phyloP scores from a whole-genome alignment of 1,140 invertebrate species.

The Homalodisca vitripennis region DNA sequence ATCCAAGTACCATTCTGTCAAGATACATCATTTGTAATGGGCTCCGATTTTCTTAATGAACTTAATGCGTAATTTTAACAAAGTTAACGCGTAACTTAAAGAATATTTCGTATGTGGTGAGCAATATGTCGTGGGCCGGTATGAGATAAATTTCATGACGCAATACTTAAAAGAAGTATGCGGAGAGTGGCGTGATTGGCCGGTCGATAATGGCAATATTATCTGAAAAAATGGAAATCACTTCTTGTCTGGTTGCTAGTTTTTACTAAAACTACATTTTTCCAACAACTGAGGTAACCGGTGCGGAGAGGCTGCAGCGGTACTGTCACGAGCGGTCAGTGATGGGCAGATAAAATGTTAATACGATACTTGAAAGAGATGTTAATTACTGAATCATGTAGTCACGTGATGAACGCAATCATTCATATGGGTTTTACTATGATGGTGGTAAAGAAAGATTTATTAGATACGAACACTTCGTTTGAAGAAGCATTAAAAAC shows the following conservation, averaged over 20 bases:
- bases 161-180: not conserved
- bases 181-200: not conserved
- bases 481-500: too few species aligned
- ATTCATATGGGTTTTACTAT: too few species aligned
- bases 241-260: not conserved
- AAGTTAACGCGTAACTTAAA: too few species aligned
- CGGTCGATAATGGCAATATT: slow-evolving; percentile 21
- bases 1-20: too few species aligned
- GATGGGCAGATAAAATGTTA: slow-evolving; percentile 8
- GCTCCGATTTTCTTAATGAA: too few species aligned
- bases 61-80: too few species aligned
- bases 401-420: too few species aligned
- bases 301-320: too few species aligned
- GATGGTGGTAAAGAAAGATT: too few species aligned
- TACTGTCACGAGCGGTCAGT: not conserved
- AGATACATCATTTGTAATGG: too few species aligned
- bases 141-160: slow-evolving; percentile 21
- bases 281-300: slow-evolving; percentile 11
- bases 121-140: slow-evolving; percentile 3
- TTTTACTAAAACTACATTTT: slow-evolving; percentile 27
- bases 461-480: too few species aligned
- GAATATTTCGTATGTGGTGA: too few species aligned
- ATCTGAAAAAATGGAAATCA: slow-evolving; percentile 22
- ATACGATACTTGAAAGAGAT: slow-evolving; percentile 4
- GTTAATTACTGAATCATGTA: slow-evolving; percentile 6